Percentiles rank a stretch among this genome's conserved stretches.
Conservation (phyloP, 2,113 vertebrate species). For the Falco punctatus region DNA sequence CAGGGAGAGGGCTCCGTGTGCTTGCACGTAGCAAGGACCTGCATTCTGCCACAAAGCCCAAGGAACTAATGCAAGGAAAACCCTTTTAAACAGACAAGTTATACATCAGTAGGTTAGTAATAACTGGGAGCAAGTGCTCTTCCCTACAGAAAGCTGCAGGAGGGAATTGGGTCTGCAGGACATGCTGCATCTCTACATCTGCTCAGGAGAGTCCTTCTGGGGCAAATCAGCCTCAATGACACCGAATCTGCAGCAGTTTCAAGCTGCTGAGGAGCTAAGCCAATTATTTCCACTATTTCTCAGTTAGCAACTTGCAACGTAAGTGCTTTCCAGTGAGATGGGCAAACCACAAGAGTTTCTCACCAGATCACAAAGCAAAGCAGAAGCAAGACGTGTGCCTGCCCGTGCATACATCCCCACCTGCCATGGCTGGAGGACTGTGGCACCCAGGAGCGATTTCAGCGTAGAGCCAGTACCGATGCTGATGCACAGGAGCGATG, state of each 20-base stretch:
- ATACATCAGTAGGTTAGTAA: not conserved
- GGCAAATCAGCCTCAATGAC: not conserved
- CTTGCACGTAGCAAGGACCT: not conserved
- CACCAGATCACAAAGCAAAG: not conserved
- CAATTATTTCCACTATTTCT: not conserved
- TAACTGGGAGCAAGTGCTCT: not conserved
- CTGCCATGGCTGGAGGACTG: not conserved
- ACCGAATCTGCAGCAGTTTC: not conserved
- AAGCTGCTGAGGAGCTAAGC: not conserved
- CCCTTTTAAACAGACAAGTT: not conserved
- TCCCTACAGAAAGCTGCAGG: not conserved
- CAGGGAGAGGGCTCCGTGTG: not conserved
- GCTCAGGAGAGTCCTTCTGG: not conserved
- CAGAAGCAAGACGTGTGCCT: not conserved
- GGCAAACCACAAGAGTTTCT: not conserved
- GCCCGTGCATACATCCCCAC: not conserved
- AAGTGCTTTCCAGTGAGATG: not conserved
- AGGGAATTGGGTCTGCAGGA: not conserved
- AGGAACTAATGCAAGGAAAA: not conserved
- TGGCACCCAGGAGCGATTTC: not conserved
- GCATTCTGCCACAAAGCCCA: not conserved
- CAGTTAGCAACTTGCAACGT: fast-evolving
- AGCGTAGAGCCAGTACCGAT: fast-evolving
- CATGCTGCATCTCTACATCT: not conserved
- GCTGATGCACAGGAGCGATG: fast-evolving